Base-by-base conservation (phyloP, 2,113 vertebrate species). In the Pristiophorus japonicus region DNA sequence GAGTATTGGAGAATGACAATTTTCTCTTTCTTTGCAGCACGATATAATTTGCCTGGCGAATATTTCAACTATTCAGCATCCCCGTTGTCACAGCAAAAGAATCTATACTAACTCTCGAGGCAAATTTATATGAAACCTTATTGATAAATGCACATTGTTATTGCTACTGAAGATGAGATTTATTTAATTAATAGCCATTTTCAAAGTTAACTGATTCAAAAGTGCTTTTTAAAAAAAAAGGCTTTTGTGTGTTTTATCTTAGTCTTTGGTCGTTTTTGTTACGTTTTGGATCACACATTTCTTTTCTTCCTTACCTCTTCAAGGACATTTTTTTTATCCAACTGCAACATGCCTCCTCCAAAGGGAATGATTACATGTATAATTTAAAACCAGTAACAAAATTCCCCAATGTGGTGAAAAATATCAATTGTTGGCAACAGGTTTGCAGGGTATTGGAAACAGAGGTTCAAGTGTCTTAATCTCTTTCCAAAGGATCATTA, bases 381-480 rank as follows among this genome's bases (percentile, higher is more conserved):
- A 96, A 97, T 97, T 97, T 97, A 97, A 95, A 96, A 96, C 96
- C 96, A 96, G 97, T 97, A 97, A 97, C 96, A 75, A 97, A 97
- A 97, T 96, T 96, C 87, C 87, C 12, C 81, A 47, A 59, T 96
- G 96, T 97, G 95, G 96, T 96, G 96, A 96, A 96, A 97, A 98
- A 97, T 97, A 97, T 97, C 97, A 97, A 97, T 97, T 96, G 97
- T 96, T 95, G 3, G 12, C 95, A 90, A 95, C 93, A 96, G 34
- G 67, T 73, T 47, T 34, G 95, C 93, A 96, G 34, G 84, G 88
- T 47, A 22, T 45, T 70, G 30, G 55, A 45, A 96, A 96, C 88
- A 95, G 96, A 95, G 92, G 95, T 70, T 94, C 45, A 91, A 81
- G 88, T 95, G 85, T 95, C 95, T 96, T 91, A 18, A 34, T 90